Evolutionary conservation across 2,113 vertebrate species (phyloP), one percentile per base, ranked within the genome.

Genomic region (Paracanthobrama guichenoti): DNA sequence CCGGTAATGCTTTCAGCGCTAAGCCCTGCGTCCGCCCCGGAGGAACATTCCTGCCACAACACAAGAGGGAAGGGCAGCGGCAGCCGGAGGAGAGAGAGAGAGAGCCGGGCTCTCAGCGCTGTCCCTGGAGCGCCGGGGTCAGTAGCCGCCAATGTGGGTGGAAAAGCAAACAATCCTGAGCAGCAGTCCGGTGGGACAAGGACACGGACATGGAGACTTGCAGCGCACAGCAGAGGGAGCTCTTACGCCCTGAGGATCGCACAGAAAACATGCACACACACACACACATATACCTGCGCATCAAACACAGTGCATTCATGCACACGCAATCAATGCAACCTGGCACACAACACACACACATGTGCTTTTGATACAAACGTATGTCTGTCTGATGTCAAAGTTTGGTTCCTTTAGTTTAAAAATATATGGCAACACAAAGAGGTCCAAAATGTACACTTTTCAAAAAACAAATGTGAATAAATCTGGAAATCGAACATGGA

Each of bases 1-100:
- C 90, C 88, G 89, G 94, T 93, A 86, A 94, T 67, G 91, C 94
- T 94, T 89, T 89, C 66, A 93, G 93, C 93, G 85, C 73, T 91
- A 83, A 83, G 83, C 84, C 74, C 39, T 72, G 82, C 62, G 60
- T 79, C 80, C 64, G n/a, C 46, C 84, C 84, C 86, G 91, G 87
- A 88, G 86, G 93, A 88, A 79, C 83, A 35, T 24, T 69, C 10
- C 55, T 64, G 81, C 81, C 74, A 83, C 64, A 55, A 67, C 53
- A 72, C 79, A 20, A 81, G 66, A 62, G 62, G 69, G 79, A 16
- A 60, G 53, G 57, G 39, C 76, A 46, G 62, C 31, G 6, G 14
- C 12, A 50, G 55, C 48, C 28, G 50, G 75, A n/a, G 75, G 50
- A n/a, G n/a, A n/a, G n/a, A 73, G 71, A 46, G 22, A 73, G 39